Percentiles rank a stretch among this genome's conserved stretches.
Conservation (phyloP, 2,113 vertebrate genomes). For the Rhadina sibilatrix region DNA sequence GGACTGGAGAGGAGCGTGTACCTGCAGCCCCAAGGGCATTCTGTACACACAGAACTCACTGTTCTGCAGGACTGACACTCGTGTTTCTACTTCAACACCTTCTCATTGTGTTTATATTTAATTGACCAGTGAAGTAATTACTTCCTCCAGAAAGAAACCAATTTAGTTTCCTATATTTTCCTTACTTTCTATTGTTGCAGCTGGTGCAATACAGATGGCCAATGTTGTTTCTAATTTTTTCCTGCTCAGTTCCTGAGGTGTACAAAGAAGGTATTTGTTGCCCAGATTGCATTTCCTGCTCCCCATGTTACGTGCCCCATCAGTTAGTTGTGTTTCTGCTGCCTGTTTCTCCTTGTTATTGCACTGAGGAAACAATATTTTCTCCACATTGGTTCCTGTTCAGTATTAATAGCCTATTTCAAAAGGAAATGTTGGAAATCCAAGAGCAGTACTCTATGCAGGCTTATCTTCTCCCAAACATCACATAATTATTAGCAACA, state of each 20-base stretch:
- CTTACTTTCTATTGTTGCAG: conserved; percentile 2
- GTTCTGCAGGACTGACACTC: background rate
- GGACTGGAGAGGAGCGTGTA: rapidly evolving
- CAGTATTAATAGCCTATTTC: background rate
- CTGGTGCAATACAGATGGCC: background rate
- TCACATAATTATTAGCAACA: background rate
- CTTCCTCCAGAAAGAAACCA: conserved; percentile 50
- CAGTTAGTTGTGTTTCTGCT: background rate
- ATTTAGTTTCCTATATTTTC: conserved; percentile 1
- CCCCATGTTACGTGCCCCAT: background rate
- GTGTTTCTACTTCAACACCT: conserved; percentile 12
- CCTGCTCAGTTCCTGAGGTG: background rate
- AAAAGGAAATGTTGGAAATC: background rate
- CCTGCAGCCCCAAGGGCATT: background rate
- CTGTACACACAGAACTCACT: background rate
- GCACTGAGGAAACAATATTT: background rate
- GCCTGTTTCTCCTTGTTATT: background rate
- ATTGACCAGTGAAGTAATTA: conserved; percentile 50
- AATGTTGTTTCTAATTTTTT: background rate
- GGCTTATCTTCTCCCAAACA: background rate
- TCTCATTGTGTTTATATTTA: conserved; percentile 43
- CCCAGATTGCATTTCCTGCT: background rate
- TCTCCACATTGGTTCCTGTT: background rate
- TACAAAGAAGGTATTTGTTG: background rate
- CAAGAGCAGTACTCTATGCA: background rate